phyloP scores from a whole-genome alignment of 2,888 invertebrate species.

The Machimus atricapillus region DNA sequence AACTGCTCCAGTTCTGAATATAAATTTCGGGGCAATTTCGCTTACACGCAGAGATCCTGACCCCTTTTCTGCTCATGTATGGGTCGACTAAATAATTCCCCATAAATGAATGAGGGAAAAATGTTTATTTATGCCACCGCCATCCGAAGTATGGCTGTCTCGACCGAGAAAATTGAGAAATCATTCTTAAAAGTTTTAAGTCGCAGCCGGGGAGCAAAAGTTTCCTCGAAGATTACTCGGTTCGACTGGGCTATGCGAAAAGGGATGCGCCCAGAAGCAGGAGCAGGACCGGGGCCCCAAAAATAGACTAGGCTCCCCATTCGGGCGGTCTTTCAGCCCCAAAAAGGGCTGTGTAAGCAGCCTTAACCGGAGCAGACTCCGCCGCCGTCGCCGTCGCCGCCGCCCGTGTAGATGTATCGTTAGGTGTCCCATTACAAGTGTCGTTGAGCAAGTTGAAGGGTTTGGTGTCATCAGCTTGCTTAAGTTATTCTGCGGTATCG shows the following conservation, averaged over 20 bases:
- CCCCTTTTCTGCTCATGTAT: slow-evolving; percentile 18
- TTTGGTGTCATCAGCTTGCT: slow-evolving; percentile 29
- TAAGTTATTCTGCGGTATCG: slow-evolving; percentile 38
- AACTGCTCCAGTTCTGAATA: slow-evolving; percentile 26
- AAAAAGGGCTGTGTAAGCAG: not conserved
- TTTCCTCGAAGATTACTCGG: not conserved
- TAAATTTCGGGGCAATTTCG: not conserved
- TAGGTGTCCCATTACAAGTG: slow-evolving; percentile 37
- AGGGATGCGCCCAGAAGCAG: not conserved
- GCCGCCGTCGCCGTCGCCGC: not conserved
- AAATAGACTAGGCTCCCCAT: not conserved
- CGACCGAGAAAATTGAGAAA: slow-evolving; percentile 28
- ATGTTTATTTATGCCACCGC: slow-evolving; percentile 31
- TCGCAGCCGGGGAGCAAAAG: slow-evolving; percentile 1
- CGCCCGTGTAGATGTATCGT: not conserved
- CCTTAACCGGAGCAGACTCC: not conserved
- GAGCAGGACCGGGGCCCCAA: not conserved
- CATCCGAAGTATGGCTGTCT: not conserved
- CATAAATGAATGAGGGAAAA: slow-evolving; percentile 37
- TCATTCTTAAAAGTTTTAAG: slow-evolving; percentile 34
- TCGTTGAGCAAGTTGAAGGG: slow-evolving; percentile 16
- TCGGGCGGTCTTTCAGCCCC: not conserved
- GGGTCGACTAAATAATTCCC: slow-evolving; percentile 29
- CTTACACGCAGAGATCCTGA: not conserved
- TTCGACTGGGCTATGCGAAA: not conserved